Evolutionary conservation across 1,140 invertebrate genomes (phyloP).

Genomic region (Lineus longissimus): DNA sequence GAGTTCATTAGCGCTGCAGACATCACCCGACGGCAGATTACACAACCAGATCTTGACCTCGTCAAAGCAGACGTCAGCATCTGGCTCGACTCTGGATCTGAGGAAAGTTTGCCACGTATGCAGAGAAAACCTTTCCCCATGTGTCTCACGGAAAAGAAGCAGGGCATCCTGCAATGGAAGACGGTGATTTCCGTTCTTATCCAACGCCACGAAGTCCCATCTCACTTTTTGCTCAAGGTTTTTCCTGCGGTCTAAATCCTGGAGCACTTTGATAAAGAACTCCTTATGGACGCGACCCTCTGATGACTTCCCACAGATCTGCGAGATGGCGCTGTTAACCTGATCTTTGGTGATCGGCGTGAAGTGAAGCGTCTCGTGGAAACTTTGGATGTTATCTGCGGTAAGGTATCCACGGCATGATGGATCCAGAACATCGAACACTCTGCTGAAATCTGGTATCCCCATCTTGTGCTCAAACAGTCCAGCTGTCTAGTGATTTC

Average conservation of each 20-base stretch:
- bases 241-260: constrained; percentile 33
- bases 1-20: constrained; percentile 27
- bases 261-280: constrained; percentile 33
- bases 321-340: constrained; percentile 29
- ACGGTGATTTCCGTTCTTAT: constrained; percentile 31
- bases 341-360: constrained; percentile 26
- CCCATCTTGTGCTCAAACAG: constrained; percentile 25
- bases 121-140: constrained; percentile 40
- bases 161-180: constrained; percentile 36
- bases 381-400: constrained; percentile 27
- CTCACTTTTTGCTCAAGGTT: constrained; percentile 35
- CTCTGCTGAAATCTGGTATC: constrained; percentile 30
- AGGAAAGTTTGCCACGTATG: constrained; percentile 42
- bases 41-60: constrained; percentile 41
- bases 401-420: constrained; percentile 32
- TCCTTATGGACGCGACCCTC: constrained; percentile 17
- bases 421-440: constrained; percentile 39
- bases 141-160: constrained; percentile 38
- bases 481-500: too few species aligned
- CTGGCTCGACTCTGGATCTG: constrained; percentile 22
- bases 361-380: constrained; percentile 33
- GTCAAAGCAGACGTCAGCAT: constrained; percentile 40
- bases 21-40: constrained; percentile 24
- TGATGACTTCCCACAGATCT: constrained; percentile 30
- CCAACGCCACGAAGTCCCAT: constrained; percentile 45